phyloP scores from a whole-genome alignment of 2,113 vertebrate genomes.

The Syrmaticus mikado region DNA sequence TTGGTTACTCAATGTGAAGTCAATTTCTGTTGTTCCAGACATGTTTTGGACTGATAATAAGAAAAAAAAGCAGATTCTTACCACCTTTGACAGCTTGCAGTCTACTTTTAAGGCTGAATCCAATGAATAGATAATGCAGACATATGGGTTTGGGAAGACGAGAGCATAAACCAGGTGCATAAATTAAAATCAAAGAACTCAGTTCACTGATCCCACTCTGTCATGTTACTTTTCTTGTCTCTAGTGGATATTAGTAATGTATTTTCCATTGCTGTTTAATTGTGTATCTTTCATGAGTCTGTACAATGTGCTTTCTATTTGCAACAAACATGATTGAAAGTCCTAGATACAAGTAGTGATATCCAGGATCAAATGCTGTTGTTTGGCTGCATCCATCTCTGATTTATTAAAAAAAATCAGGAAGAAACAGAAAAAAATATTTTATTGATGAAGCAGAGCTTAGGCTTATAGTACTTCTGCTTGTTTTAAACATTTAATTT shows the following conservation, averaged over 20 bases:
- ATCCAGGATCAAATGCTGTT: not conserved
- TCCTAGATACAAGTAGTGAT: not conserved
- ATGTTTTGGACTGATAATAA: not conserved
- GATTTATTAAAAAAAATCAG: not conserved
- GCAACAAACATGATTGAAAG: not conserved
- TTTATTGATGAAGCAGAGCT: not conserved
- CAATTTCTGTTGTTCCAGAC: not conserved
- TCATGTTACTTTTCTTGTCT: not conserved
- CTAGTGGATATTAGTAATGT: not conserved
- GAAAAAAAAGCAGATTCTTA: not conserved
- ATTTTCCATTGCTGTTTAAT: not conserved
- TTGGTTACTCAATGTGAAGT: not conserved
- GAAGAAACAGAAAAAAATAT: not conserved
- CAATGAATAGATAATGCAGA: not conserved
- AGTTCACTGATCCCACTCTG: not conserved
- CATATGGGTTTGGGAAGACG: not conserved
- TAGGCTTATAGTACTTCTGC: not conserved
- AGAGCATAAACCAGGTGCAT: not conserved
- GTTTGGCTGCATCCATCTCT: not conserved
- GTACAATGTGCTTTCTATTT: not conserved
- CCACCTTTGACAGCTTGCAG: not conserved
- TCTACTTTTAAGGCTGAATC: not conserved
- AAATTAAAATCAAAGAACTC: not conserved
- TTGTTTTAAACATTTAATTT: not conserved
- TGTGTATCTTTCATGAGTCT: not conserved